Evolutionary conservation across 2,888 invertebrate species (phyloP).

Genomic region (Drosophila quinaria): DNA sequence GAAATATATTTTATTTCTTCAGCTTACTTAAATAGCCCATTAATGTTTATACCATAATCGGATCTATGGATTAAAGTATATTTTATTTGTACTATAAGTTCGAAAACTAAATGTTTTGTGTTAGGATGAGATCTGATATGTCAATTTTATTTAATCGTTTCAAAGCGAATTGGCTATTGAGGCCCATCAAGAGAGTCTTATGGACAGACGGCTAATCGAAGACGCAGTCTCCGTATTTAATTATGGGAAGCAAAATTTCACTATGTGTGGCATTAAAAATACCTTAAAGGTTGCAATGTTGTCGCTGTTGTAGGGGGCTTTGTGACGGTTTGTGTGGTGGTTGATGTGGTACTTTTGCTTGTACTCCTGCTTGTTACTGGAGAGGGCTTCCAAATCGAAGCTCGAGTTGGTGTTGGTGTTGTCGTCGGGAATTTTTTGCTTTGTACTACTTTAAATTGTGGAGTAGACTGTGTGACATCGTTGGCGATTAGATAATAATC

Average conservation of each 20-base stretch:
- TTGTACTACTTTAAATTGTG: conserved; percentile 23
- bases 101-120: conserved; percentile 17
- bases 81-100: conserved; percentile 1
- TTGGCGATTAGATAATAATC: conserved; percentile 76
- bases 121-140: conserved; percentile 7
- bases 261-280: conserved; percentile 37
- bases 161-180: conserved; percentile 26
- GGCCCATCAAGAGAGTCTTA: background rate
- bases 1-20: background rate
- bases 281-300: conserved; percentile 58
- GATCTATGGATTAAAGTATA: background rate
- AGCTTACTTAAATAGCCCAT: background rate
- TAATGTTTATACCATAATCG: background rate
- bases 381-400: conserved; percentile 38
- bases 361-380: conserved; percentile 63
- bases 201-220: conserved; percentile 13
- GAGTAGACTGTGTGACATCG: conserved; percentile 47
- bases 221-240: conserved; percentile 20
- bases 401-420: conserved; percentile 77
- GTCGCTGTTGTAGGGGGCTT: conserved; percentile 47
- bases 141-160: conserved; percentile 17
- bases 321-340: conserved; percentile 64
- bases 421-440: conserved; percentile 53
- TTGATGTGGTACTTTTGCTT: conserved; percentile 81
- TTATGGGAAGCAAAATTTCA: conserved; percentile 6